phyloP scores from a whole-genome alignment of 2,113 vertebrate species.

The Xyrauchen texanus region DNA sequence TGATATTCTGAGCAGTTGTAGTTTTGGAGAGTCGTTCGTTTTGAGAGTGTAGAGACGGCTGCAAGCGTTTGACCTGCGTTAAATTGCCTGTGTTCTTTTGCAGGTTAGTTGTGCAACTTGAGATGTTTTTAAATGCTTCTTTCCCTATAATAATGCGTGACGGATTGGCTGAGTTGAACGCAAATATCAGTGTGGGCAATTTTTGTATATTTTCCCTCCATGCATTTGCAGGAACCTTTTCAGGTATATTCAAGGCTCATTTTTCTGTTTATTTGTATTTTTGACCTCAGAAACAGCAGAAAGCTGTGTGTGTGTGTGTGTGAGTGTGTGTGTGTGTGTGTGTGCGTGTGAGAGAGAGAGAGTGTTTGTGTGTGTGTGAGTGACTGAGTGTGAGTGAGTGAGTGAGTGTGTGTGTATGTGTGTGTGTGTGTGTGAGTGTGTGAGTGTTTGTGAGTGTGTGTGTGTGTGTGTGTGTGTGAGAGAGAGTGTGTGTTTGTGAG shows the following conservation, averaged over 20 bases:
- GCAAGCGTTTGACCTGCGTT: constrained; percentile 14
- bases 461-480: no score
- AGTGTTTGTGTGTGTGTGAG: no score
- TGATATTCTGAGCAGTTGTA: constrained; percentile 29
- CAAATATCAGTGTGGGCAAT: neutral
- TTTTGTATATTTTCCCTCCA: neutral
- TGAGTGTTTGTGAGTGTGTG: no score
- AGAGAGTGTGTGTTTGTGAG: no score
- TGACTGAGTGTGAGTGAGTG: no score
- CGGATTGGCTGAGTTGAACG: neutral
- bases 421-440: no score
- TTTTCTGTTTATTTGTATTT: constrained; percentile 8
- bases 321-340: neutral
- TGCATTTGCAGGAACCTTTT: neutral
- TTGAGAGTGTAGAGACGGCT: neutral
- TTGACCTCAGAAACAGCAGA: neutral
- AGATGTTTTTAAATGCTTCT: constrained; percentile 24
- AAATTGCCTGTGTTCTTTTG: constrained; percentile 15
- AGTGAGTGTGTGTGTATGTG: no score
- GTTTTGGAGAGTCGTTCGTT: constrained; percentile 27
- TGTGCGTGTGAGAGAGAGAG: no score
- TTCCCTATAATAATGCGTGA: constrained; percentile 29
- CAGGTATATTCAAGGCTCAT: neutral
- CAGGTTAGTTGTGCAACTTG: constrained; percentile 13
- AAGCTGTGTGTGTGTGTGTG: neutral